A percentile compares a stretch with the other conserved stretches of the same genome.
These are phyloP conservation scores for Phoebastria nigripes DNA, from an alignment of 2,797 vertebrate species.

Conservation along the genomic window DNA sequence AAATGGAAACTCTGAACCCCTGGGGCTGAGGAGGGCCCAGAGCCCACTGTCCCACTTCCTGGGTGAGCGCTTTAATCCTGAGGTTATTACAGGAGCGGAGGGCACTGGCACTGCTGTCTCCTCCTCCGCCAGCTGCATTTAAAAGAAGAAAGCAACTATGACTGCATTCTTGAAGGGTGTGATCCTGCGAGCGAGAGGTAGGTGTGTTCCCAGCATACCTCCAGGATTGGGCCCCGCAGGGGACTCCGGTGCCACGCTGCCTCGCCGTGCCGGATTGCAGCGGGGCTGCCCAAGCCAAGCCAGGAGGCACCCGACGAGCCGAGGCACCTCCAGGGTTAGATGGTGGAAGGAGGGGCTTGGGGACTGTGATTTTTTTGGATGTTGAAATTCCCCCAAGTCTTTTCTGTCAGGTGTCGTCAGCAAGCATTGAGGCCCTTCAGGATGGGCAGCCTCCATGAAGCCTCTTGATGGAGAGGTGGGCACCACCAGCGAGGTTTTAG, in stretches of 20 bases:
- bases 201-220: conserved; percentile 39
- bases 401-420: not conserved
- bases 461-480: not conserved
- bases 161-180: conserved; percentile 53
- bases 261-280: fast-evolving
- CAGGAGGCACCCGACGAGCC: fast-evolving
- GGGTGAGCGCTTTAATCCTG: conserved; percentile 7
- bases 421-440: not conserved
- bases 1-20: conserved; percentile 31
- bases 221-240: not conserved
- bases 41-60: conserved; percentile 26
- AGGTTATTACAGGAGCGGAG: conserved; percentile 35
- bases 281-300: not conserved
- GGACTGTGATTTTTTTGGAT: not conserved
- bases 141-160: conserved; percentile 32
- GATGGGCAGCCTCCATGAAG: not conserved
- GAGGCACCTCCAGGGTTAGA: not conserved
- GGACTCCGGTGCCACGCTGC: not conserved
- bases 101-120: not conserved
- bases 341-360: not conserved
- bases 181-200: not conserved
- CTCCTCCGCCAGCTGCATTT: conserved; percentile 23
- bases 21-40: conserved; percentile 51
- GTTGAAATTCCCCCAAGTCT: not conserved
- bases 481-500: not conserved